These are phyloP conservation scores for Gymnobelideus leadbeateri DNA, from an alignment of 2,113 vertebrate genomes.

Conservation along the genomic window DNA sequence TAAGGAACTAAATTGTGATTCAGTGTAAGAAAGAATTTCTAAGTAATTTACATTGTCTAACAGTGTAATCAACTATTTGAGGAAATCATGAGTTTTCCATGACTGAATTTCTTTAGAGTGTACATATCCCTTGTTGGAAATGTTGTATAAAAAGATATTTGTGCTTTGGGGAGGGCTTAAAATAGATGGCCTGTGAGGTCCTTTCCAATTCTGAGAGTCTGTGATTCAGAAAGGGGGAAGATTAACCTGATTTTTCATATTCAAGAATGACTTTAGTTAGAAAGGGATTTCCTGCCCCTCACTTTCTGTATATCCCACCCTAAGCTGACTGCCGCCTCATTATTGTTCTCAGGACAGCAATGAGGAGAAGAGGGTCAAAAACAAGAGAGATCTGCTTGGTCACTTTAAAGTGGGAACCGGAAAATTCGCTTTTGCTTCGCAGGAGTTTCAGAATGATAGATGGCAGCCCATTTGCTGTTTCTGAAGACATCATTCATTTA, in stretches of 20 bases:
- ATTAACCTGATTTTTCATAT: slow-evolving; percentile 22
- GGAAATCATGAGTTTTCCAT: no score
- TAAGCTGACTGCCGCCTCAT: neutral
- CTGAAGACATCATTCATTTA: slow-evolving; percentile 74
- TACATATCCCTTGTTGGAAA: no score
- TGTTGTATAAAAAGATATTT: no score
- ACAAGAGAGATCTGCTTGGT: slow-evolving; percentile 2
- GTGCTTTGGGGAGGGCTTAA: no score
- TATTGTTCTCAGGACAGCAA: neutral
- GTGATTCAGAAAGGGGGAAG: neutral
- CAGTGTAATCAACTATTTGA: no score
- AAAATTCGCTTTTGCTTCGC: slow-evolving; percentile 8
- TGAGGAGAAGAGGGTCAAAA: neutral
- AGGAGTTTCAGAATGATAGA: slow-evolving; percentile 64
- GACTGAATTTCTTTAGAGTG: no score
- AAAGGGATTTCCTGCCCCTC: neutral
- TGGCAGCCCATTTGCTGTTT: slow-evolving; percentile 65
- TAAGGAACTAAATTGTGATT: neutral
- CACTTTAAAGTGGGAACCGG: slow-evolving; percentile 51
- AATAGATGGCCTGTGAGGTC: no score
- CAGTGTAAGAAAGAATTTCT: no score
- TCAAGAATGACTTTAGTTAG: neutral
- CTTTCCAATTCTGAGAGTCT: neutral
- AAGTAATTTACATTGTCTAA: no score
- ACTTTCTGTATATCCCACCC: neutral